Evolutionary conservation across 2,797 vertebrate genomes (phyloP).

Genomic region (Stomatorhinus walkeri): DNA sequence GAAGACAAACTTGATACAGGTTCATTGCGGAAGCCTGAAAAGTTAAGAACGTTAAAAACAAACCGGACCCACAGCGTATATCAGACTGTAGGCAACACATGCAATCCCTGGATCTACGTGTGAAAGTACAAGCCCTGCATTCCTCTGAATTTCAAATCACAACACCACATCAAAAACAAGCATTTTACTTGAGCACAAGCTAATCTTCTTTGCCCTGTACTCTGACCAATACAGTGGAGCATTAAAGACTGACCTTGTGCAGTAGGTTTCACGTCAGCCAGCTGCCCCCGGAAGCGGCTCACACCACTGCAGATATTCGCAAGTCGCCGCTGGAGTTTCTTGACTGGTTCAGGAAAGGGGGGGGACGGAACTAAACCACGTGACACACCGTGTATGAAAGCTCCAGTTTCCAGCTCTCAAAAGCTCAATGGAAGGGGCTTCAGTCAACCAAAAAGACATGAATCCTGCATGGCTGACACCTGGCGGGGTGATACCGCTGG

Average conservation of each 20-base stretch:
- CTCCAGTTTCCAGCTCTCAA: background rate
- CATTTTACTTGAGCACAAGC: background rate
- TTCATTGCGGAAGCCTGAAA: background rate
- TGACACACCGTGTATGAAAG: background rate
- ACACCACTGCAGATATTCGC: slow-evolving; percentile 71
- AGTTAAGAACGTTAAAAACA: background rate
- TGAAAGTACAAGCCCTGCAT: background rate
- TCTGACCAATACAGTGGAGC: background rate
- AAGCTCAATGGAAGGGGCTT: background rate
- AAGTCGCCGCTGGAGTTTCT: slow-evolving; percentile 69
- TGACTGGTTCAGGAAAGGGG: slow-evolving; percentile 50
- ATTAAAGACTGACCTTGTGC: slow-evolving; percentile 66
- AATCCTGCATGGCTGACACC: background rate
- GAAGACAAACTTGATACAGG: background rate
- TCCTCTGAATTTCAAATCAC: background rate
- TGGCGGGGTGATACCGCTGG: background rate
- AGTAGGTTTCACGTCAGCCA: slow-evolving; percentile 73
- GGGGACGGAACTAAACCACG: background rate
- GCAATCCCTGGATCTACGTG: background rate
- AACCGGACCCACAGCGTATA: background rate
- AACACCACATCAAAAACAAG: background rate
- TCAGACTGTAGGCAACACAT: background rate
- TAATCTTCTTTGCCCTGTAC: background rate
- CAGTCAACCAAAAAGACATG: background rate
- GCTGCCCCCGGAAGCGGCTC: slow-evolving; percentile 70